phyloP scores from a whole-genome alignment of 2,113 vertebrate species.

The Phasianus colchicus region DNA sequence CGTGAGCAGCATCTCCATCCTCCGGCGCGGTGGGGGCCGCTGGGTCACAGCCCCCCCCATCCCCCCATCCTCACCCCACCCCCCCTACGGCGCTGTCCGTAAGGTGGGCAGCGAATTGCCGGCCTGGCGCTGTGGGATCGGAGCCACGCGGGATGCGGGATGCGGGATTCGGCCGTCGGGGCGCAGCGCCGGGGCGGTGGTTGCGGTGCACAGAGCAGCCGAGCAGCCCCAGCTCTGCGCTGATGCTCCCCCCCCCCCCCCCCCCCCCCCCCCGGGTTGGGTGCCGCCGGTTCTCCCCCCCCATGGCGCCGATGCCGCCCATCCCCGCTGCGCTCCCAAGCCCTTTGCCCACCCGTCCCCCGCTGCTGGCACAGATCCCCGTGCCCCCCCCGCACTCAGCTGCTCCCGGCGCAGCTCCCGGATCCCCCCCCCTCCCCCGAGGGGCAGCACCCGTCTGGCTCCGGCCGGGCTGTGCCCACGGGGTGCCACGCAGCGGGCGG shows the following conservation, averaged over 20 bases:
- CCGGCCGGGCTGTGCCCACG: too few species aligned
- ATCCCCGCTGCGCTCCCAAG: background rate
- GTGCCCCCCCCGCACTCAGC: background rate
- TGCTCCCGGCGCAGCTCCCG: background rate
- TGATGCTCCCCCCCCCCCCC: too few species aligned
- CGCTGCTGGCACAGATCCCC: rapidly evolving
- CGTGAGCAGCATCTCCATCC: background rate
- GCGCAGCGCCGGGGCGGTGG: rapidly evolving
- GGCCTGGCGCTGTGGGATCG: rapidly evolving
- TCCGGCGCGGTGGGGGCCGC: rapidly evolving
- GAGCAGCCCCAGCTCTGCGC: too few species aligned
- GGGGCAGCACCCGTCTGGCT: too few species aligned
- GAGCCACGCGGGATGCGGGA: background rate
- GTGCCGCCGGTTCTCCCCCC: background rate
- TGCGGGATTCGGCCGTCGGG: background rate
- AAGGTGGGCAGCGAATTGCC: background rate
- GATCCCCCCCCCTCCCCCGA: too few species aligned
- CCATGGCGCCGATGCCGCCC: rapidly evolving
- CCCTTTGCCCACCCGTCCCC: background rate
- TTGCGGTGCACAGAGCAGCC: background rate
- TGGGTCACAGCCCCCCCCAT: background rate
- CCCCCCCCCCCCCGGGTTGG: rapidly evolving
- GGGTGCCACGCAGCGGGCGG: too few species aligned
- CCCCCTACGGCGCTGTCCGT: too few species aligned
- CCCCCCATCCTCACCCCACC: too few species aligned